Conservation (phyloP, 2,797 vertebrate species). For the Thunnus albacares region DNA sequence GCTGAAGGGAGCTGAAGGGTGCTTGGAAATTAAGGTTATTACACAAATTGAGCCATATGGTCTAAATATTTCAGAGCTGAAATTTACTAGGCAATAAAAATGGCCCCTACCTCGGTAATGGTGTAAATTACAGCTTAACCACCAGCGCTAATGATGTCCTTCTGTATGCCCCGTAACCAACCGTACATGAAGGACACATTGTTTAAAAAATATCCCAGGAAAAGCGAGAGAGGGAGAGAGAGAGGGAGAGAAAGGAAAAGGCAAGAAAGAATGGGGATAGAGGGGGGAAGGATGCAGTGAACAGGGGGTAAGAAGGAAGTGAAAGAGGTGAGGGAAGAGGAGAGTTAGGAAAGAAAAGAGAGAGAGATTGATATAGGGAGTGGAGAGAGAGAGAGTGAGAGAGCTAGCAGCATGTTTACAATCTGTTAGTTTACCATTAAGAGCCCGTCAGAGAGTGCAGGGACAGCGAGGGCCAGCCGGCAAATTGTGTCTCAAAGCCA, state of each 20-base stretch:
- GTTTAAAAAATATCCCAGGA: slow-evolving; percentile 97
- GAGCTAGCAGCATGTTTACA: slow-evolving; percentile 93
- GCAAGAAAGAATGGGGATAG: slow-evolving; percentile 81
- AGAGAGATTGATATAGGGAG: slow-evolving; percentile 59
- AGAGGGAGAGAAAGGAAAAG: slow-evolving; percentile 80
- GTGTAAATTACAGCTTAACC: slow-evolving; percentile 99
- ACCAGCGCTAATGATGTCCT: slow-evolving; percentile 99
- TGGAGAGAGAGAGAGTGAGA: slow-evolving; percentile 53
- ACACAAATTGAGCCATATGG: slow-evolving; percentile 99
- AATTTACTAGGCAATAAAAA: slow-evolving; percentile 99
- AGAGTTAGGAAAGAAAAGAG: slow-evolving; percentile 70
- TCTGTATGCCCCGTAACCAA: slow-evolving; percentile 99
- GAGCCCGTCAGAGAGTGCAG: slow-evolving; percentile 92
- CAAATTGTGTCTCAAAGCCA: slow-evolving; percentile 70
- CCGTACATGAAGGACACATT: slow-evolving; percentile 99
- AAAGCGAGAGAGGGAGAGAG: slow-evolving; percentile 85
- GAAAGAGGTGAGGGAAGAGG: slow-evolving; percentile 48
- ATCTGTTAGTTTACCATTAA: slow-evolving; percentile 98
- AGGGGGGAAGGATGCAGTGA: slow-evolving; percentile 89
- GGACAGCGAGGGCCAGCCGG: slow-evolving; percentile 88
- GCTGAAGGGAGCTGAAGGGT: slow-evolving; percentile 97
- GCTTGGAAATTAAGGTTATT: slow-evolving; percentile 99
- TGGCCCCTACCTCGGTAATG: slow-evolving; percentile 99
- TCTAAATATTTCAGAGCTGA: slow-evolving; percentile 99
- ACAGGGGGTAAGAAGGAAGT: slow-evolving; percentile 87